Percentiles rank a stretch among this genome's conserved stretches.
Conservation (phyloP, 1,140 invertebrate genomes). For the Brachionus sp. region DNA sequence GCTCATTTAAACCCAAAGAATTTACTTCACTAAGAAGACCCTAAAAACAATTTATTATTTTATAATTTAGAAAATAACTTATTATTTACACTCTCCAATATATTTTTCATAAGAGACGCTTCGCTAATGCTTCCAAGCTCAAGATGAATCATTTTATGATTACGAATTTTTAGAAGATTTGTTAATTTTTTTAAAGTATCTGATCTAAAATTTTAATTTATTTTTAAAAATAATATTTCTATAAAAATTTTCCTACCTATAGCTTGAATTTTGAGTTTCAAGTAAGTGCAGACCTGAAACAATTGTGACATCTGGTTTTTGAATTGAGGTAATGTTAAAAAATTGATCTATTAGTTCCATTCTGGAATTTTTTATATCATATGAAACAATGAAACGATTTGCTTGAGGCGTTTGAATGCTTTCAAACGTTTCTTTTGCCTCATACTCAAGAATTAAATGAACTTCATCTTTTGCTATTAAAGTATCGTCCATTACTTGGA, state of each 20-base stretch:
- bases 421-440: conserved; percentile 58
- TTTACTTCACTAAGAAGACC: conserved; percentile 21
- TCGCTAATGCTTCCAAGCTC: conserved; percentile 61
- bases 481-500: conserved; percentile 52
- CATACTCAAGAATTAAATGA: conserved; percentile 61
- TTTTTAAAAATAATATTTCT: not conserved
- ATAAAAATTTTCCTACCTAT: not conserved
- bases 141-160: conserved; percentile 58
- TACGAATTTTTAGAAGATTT: conserved; percentile 52
- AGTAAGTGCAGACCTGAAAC: conserved; percentile 60
- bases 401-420: conserved; percentile 55
- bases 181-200: conserved; percentile 55
- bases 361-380: conserved; percentile 58
- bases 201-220: conserved; percentile 47
- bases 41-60: not conserved
- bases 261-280: conserved; percentile 52
- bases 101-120: conserved; percentile 52
- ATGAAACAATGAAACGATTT: conserved; percentile 60
- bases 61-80: not conserved
- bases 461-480: conserved; percentile 58
- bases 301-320: conserved; percentile 58
- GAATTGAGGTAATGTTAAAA: conserved; percentile 54
- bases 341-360: conserved; percentile 58
- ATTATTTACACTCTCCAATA: conserved; percentile 54
- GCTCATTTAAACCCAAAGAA: conserved; percentile 47